These are phyloP conservation scores for Diachrysia chrysitis DNA, from an alignment of 2,888 invertebrate species.

Conservation along the genomic window DNA sequence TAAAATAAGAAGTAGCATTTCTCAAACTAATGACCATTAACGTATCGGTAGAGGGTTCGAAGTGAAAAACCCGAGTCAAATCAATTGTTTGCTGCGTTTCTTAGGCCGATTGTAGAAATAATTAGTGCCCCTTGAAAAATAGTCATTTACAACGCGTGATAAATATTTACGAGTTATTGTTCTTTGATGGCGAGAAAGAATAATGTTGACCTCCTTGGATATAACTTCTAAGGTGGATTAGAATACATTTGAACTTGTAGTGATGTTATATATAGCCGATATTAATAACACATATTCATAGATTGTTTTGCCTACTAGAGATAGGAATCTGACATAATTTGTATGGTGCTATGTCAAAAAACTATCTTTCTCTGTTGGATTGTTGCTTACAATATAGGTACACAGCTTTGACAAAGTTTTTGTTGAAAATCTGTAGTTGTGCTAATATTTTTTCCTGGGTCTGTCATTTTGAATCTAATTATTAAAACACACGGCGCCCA, in stretches of 20 bases:
- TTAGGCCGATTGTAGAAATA: slow-evolving; percentile 83
- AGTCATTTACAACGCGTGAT: slow-evolving; percentile 86
- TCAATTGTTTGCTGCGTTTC: slow-evolving; percentile 78
- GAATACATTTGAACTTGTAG: not conserved
- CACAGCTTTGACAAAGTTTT: too few relatives aligned
- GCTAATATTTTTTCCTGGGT: too few relatives aligned
- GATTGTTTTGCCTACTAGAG: too few relatives aligned
- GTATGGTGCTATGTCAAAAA: too few relatives aligned
- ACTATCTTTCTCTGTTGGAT: too few relatives aligned
- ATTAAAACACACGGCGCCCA: too few relatives aligned
- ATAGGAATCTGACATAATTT: too few relatives aligned
- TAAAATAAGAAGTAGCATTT: slow-evolving; percentile 62
- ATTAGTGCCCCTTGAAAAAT: slow-evolving; percentile 87
- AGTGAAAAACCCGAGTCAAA: slow-evolving; percentile 75
- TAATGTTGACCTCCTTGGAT: slow-evolving; percentile 63
- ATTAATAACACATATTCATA: too few relatives aligned
- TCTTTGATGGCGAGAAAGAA: slow-evolving; percentile 70
- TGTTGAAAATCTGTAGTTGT: too few relatives aligned
- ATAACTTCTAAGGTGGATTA: not conserved
- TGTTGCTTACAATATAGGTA: too few relatives aligned
- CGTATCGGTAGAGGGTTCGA: slow-evolving; percentile 63
- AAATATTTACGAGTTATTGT: slow-evolving; percentile 89
- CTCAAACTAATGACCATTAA: slow-evolving; percentile 70
- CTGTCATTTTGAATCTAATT: too few relatives aligned
- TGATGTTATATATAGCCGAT: not conserved